Conservation (phyloP, 2,888 invertebrate genomes). For the Lepas anatifera region DNA sequence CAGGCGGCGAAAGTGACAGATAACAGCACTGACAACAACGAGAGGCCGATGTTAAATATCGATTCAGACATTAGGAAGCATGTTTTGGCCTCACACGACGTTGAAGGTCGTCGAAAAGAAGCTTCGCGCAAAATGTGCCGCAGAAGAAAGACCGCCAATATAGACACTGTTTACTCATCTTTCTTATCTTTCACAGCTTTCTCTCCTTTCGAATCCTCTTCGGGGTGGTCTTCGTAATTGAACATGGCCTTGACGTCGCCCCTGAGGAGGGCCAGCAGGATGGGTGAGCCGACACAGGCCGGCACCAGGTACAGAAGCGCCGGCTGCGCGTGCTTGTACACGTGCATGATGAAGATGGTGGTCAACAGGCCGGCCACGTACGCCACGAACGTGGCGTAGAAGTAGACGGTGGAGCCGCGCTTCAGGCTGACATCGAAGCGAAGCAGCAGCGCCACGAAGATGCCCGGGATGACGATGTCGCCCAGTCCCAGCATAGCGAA, state of each 20-base stretch:
- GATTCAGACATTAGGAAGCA: too few relatives aligned
- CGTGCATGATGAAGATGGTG: constrained; percentile 95
- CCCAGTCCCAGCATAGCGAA: constrained; percentile 98
- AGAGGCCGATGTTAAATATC: too few relatives aligned
- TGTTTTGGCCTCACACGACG: too few relatives aligned
- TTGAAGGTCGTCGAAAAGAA: too few relatives aligned
- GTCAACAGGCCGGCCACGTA: constrained; percentile 85
- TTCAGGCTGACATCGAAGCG: constrained; percentile 86
- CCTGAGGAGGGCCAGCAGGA: constrained; percentile 70
- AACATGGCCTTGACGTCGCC: constrained; percentile 84
- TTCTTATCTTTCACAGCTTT: too few relatives aligned
- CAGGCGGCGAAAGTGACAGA: too few relatives aligned
- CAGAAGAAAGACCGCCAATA: too few relatives aligned
- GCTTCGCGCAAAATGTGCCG: too few relatives aligned
- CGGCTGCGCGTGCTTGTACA: constrained; percentile 96
- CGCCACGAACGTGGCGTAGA: constrained; percentile 76
- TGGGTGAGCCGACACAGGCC: constrained; percentile 81
- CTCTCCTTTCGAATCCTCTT: too few relatives aligned
- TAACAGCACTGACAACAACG: too few relatives aligned
- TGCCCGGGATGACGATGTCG: constrained; percentile 98
- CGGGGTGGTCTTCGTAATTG: too few relatives aligned
- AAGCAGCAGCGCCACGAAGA: constrained; percentile 91
- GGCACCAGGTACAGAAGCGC: constrained; percentile 95
- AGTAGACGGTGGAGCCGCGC: constrained; percentile 69
- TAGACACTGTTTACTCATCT: too few relatives aligned